Evolutionary conservation across 1,140 invertebrate genomes (phyloP), one percentile per base, ranked within the genome.

Genomic region (Drosophila sulfurigaster): DNA sequence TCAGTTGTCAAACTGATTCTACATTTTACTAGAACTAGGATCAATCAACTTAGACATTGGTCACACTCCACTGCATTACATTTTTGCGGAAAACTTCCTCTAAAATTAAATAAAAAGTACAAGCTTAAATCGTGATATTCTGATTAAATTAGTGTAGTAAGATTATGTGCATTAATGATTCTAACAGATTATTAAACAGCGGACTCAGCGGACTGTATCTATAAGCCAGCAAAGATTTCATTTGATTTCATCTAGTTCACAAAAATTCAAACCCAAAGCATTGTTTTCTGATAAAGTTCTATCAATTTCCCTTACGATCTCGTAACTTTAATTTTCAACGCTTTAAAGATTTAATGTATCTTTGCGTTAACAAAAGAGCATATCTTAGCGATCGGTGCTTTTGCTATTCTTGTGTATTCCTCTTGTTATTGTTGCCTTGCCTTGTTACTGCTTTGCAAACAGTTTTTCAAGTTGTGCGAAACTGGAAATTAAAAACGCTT

Each of bases 401-500:
- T 38, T 15, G 32, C 35, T 20, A 11, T 15, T 56, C 38, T 60
- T 28, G 16, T 43, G 32, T 32, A 41, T 58, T 64, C 20, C 25
- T 59, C 20, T 15, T 57, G 32, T 38, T 35, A 25, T 35, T 52
- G 32, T 64, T 63, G 25, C 25, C 10, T 58, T 49, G 45, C 20
- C 15, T 28, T 28, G 16, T 28, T 32, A 13, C 51, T 35, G 51
- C 51, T 59, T 16, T 3, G 67, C 59, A 76, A 83, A 80, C 79
- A 87, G 48, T 76, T 78, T 81, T 81, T 66, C 64, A 82, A 86
- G 79, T 87, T 86, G 75, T 73, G 79, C 79, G 52, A 86, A 87
- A 66, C 76, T 87, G 74, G 70, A 87, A 87, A 87, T 87, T 87
- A 87, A 87, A 88, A 88, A 88, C 85, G 78, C 77, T 89, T 87